Percentiles rank a stretch among this genome's conserved stretches.
phyloP scores from a whole-genome alignment of 2,888 invertebrate species.

The Sarcophaga rosellei region DNA sequence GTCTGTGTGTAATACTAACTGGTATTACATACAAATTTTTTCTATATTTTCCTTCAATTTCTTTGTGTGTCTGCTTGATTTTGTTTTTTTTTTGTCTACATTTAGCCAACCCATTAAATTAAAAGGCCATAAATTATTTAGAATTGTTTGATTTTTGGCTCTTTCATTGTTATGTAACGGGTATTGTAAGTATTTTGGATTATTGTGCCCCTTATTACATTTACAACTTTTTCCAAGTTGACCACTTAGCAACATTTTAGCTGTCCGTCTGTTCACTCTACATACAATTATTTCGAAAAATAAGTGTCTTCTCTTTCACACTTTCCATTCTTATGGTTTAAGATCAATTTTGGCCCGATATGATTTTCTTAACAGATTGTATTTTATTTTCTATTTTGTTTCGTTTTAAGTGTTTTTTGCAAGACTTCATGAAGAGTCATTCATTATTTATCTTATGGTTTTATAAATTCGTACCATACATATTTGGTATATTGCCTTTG shows the following conservation, averaged over 20 bases:
- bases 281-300: conserved; percentile 1
- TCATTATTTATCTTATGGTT: too few relatives aligned
- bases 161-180: conserved; percentile 9
- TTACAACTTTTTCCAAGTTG: conserved; percentile 53
- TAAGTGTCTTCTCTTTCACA: conserved; percentile 59
- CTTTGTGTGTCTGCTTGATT: conserved; percentile 30
- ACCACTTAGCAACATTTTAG: conserved; percentile 44
- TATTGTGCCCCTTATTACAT: conserved; percentile 65
- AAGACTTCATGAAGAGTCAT: conserved; percentile 56
- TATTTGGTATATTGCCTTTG: too few relatives aligned
- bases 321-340: conserved; percentile 25
- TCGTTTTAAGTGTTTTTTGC: conserved; percentile 20
- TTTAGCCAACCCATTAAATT: conserved; percentile 80
- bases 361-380: conserved; percentile 69
- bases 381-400: conserved; percentile 15
- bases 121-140: conserved; percentile 80
- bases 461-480: too few relatives aligned
- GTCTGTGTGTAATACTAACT: background rate
- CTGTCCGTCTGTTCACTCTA: conserved; percentile 5
- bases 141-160: conserved; percentile 69
- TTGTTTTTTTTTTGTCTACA: background rate
- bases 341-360: conserved; percentile 45
- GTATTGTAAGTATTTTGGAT: conserved; percentile 65
- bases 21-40: conserved; percentile 4
- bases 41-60: conserved; percentile 62